Evolutionary conservation across 1,140 invertebrate species (phyloP).

Genomic region (Caenorhabditis tropicalis): DNA sequence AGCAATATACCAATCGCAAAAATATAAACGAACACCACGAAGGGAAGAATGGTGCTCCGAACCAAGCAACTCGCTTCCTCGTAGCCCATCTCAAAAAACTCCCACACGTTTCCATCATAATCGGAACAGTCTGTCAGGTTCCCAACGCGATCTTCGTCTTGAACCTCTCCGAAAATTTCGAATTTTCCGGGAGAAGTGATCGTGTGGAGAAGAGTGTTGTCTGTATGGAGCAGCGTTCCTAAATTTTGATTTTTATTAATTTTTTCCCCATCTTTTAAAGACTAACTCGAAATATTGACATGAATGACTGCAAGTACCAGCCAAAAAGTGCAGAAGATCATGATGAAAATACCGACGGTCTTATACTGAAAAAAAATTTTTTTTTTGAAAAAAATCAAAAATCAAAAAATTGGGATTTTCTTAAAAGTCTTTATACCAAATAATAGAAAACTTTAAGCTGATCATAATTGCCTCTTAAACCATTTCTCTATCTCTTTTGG

Average conservation of each 20-base stretch:
- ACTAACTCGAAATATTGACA: constrained; percentile 17
- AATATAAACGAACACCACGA: neutral
- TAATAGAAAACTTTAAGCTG: too few relatives aligned
- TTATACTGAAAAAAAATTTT: neutral
- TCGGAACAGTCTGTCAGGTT: neutral
- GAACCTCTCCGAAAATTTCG: constrained; percentile 33
- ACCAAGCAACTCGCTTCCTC: neutral
- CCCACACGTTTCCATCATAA: neutral
- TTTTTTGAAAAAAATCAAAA: too few relatives aligned
- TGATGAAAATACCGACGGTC: neutral
- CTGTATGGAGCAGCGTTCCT: neutral
- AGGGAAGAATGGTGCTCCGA: neutral
- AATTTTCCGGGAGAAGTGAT: neutral
- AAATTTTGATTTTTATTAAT: neutral
- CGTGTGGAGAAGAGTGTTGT: neutral
- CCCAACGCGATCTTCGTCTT: neutral
- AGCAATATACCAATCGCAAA: neutral
- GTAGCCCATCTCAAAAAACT: neutral
- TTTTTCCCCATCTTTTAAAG: too few relatives aligned
- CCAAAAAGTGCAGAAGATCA: constrained; percentile 18
- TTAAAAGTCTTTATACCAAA: neutral
- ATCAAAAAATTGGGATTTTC: neutral
- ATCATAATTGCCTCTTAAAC: too few relatives aligned
- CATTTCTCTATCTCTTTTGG: too few relatives aligned
- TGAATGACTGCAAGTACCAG: neutral